Percentiles rank a stretch among this genome's conserved stretches.
These are phyloP conservation scores for Agapostemon virescens DNA, from an alignment of 2,888 invertebrate species.

Conservation along the genomic window DNA sequence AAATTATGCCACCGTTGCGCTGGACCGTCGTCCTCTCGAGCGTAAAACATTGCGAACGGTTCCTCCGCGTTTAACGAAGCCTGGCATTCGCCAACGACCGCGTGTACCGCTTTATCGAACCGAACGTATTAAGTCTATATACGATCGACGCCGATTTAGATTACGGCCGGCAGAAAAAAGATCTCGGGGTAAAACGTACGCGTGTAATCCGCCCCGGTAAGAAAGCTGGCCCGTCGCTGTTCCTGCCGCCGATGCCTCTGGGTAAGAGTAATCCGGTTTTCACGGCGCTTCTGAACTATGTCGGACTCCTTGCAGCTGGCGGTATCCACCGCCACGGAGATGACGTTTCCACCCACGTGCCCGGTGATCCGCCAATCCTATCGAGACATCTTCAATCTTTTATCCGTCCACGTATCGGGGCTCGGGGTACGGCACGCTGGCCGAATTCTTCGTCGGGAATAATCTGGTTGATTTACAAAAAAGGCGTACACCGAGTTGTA, in stretches of 20 bases:
- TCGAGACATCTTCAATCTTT: constrained; percentile 45
- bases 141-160: constrained; percentile 55
- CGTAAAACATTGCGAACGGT: background rate
- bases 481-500: background rate
- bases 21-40: background rate
- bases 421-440: constrained; percentile 30
- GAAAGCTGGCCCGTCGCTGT: constrained; percentile 6
- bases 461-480: constrained; percentile 41
- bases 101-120: constrained; percentile 15
- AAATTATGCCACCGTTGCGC: background rate
- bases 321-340: constrained; percentile 55
- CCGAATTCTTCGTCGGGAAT: constrained; percentile 23
- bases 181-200: constrained; percentile 38
- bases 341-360: constrained; percentile 66
- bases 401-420: constrained; percentile 39
- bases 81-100: background rate
- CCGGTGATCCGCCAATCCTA: constrained; percentile 51
- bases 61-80: background rate
- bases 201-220: constrained; percentile 55
- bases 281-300: constrained; percentile 62
- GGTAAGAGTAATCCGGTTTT: constrained; percentile 68
- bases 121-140: constrained; percentile 37
- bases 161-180: constrained; percentile 45
- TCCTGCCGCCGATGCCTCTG: constrained; percentile 9
- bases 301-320: constrained; percentile 56